These are phyloP conservation scores for Berghia stephanieae DNA, from an alignment of 1,140 invertebrate genomes.

Conservation along the genomic window DNA sequence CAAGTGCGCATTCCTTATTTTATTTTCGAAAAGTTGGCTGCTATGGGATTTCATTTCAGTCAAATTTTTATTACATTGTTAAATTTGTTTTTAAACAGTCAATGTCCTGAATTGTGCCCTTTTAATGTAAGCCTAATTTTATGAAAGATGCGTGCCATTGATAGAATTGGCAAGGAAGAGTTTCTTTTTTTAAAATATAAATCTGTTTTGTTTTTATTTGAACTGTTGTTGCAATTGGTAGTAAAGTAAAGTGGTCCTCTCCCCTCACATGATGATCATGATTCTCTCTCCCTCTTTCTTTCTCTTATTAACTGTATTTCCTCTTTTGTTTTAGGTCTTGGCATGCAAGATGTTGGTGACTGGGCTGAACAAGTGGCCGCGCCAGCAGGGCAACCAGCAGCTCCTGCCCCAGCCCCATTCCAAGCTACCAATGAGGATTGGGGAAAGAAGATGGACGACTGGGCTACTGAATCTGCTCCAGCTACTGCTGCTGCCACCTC, in stretches of 20 bases:
- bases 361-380: constrained; percentile 54
- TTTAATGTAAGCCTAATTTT: too few relatives aligned
- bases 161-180: not conserved
- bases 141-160: too few relatives aligned
- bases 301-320: constrained; percentile 37
- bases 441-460: constrained; percentile 53
- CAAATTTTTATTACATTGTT: too few relatives aligned
- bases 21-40: too few relatives aligned
- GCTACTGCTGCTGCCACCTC: constrained; percentile 42
- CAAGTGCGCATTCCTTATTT: too few relatives aligned
- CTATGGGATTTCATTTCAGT: too few relatives aligned
- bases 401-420: constrained; percentile 35
- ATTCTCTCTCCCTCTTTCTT: constrained; percentile 5
- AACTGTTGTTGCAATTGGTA: not conserved
- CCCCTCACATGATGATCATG: not conserved
- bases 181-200: not conserved
- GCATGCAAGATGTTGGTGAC: constrained; percentile 55
- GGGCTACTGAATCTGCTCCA: constrained; percentile 49
- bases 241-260: not conserved
- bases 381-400: constrained; percentile 31
- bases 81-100: too few relatives aligned
- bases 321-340: constrained; percentile 64
- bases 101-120: too few relatives aligned
- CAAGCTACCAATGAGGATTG: constrained; percentile 50
- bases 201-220: not conserved